Base-by-base conservation (phyloP, 2,888 invertebrate species). In the Perizoma affinitatum region DNA sequence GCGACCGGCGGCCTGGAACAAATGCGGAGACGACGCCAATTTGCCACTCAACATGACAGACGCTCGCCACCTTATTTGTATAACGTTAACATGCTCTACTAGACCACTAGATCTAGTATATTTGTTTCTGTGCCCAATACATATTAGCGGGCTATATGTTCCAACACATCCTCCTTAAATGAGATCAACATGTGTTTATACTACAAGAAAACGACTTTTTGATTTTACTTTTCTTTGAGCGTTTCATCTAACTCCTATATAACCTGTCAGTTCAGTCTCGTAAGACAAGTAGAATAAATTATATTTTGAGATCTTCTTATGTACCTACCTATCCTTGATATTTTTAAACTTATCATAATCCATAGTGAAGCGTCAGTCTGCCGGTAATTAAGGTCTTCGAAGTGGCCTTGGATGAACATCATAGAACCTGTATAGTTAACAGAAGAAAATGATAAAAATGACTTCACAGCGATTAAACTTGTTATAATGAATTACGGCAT, bases 401-500 rank as follows among this genome's bases (percentile, higher is more conserved):
- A 78, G 78, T 80, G 88, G 82, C 90, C 90, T 90, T 90, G 89
- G 76, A 71, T 76, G 74, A 73, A 73, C 74, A 76, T 76, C 76
- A 79, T 78, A 83, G 80, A 82, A 80, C 83, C 78, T 80, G 83
- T 76, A 22, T 22, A 22, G 22, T 22, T 3, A 2, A 76, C 73
- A 72, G 71, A 68, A 77, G 79, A 88, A 89, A 88, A 88, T 85
- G 82, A 88, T 83, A 86, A 89, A 87, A 87, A 84, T 83, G 83
- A 82, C 79, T 83, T 76, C 76, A 81, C 79, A 78, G 75, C 87
- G 81, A 86, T 87, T 87, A 85, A 86, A 86, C 84, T 86, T 83
- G 89, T 90, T 87, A 84, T 88, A 88, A 89, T 88, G 89, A 91
- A 90, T 92, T 91, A 91, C 90, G 90, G 90, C 91, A 91, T 90